Percentiles rank a stretch among this genome's conserved stretches.
phyloP scores from a whole-genome alignment of 92 coral and sea anemone species.

The Palythoa grandis region DNA sequence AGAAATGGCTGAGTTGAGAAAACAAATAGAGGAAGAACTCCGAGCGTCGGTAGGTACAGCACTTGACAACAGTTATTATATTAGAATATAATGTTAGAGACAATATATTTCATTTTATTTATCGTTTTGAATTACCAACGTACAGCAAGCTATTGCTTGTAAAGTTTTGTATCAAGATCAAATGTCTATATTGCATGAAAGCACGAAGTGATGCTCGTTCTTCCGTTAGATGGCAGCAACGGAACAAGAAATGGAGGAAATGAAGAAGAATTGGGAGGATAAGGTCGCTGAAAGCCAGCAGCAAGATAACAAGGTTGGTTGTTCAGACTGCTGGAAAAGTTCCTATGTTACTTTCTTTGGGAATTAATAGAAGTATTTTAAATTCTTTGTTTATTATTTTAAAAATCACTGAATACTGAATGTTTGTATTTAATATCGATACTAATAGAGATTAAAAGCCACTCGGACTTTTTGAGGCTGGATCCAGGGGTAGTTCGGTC shows the following conservation, averaged over 20 bases:
- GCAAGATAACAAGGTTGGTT: conserved; percentile 66
- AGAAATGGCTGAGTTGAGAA: conserved; percentile 93
- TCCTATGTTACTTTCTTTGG: background rate
- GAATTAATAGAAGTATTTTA: background rate
- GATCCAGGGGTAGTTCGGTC: no score
- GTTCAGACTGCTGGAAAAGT: background rate
- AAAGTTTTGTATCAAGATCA: background rate
- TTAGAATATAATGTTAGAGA: background rate
- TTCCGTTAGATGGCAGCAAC: conserved; percentile 77
- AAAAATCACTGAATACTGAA: background rate
- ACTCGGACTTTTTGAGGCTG: no score
- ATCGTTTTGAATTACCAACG: no score
- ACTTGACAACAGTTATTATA: background rate
- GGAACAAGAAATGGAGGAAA: conserved; percentile 76
- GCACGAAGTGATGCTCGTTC: background rate
- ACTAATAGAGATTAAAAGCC: no score
- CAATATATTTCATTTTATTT: no score
- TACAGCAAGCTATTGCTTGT: background rate
- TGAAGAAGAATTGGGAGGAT: conserved; percentile 88
- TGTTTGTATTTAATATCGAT: background rate
- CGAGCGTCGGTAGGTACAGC: conserved; percentile 71
- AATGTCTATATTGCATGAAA: background rate
- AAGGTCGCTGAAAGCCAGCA: conserved; percentile 75
- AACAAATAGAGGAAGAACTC: conserved; percentile 93
- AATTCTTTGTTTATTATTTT: background rate